Evolutionary conservation across 2,888 invertebrate genomes (phyloP).

Genomic region (Diabrotica balteata): DNA sequence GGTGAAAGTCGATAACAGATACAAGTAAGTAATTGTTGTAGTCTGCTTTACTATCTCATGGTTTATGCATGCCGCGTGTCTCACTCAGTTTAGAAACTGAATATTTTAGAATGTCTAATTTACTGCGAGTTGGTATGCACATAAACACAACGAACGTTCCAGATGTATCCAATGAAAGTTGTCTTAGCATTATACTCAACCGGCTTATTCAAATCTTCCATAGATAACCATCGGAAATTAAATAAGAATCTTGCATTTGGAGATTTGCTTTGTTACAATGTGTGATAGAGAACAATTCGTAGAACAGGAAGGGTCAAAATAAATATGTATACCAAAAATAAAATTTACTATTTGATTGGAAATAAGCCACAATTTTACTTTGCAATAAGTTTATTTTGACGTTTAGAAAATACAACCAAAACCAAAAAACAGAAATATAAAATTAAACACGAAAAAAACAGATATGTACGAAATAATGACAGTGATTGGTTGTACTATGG

Average conservation of each 20-base stretch:
- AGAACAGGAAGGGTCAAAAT: no score
- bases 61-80: conserved; percentile 35
- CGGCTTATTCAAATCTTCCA: background rate
- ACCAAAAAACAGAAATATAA: no score
- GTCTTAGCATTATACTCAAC: conserved; percentile 5
- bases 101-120: conserved; percentile 36
- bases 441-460: no score
- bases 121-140: conserved; percentile 19
- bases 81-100: conserved; percentile 32
- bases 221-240: background rate
- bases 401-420: no score
- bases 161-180: conserved; percentile 17
- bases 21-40: conserved; percentile 31
- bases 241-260: background rate
- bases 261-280: no score
- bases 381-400: no score
- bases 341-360: no score
- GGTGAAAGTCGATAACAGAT: conserved; percentile 30
- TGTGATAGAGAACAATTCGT: no score
- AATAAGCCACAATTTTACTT: no score
- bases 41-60: conserved; percentile 29
- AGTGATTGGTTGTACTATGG: no score
- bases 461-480: no score
- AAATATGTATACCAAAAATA: no score
- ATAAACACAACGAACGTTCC: conserved; percentile 14